phyloP scores from a whole-genome alignment of 2,888 invertebrate species.

The Phaonia tiefii region DNA sequence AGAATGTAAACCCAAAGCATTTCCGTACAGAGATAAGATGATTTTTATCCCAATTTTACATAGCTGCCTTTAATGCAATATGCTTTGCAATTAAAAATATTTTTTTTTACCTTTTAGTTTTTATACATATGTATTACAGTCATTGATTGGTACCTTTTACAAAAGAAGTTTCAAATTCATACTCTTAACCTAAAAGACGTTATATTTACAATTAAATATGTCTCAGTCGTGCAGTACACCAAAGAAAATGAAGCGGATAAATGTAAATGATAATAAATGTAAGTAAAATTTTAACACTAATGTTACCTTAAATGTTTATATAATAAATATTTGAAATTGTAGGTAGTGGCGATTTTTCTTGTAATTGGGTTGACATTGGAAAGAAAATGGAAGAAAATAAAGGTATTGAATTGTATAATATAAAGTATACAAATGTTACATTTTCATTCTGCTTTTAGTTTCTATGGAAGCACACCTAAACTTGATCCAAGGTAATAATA shows the following conservation, averaged over 20 bases:
- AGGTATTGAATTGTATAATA: slow-evolving; percentile 1
- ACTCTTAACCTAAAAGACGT: background rate
- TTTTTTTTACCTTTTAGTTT: background rate
- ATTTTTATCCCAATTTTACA: background rate
- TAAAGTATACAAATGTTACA: too few species aligned
- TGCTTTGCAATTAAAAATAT: too few species aligned
- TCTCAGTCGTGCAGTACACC: background rate
- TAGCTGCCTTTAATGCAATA: too few species aligned
- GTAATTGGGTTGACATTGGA: background rate
- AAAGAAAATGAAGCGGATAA: background rate
- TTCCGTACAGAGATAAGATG: background rate
- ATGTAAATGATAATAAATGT: background rate
- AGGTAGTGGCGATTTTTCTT: background rate
- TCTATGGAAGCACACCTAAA: too few species aligned
- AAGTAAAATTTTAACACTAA: too few species aligned
- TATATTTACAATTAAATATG: too few species aligned
- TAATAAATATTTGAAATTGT: background rate
- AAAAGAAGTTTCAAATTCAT: background rate
- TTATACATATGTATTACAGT: too few species aligned
- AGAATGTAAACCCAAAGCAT: too few species aligned
- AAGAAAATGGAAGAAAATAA: slow-evolving; percentile 4
- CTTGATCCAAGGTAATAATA: too few species aligned
- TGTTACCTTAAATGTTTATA: background rate
- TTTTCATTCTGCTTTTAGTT: too few species aligned
- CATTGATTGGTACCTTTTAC: background rate